phyloP scores from a whole-genome alignment of 2,113 vertebrate genomes.

The Platysteira castanea region DNA sequence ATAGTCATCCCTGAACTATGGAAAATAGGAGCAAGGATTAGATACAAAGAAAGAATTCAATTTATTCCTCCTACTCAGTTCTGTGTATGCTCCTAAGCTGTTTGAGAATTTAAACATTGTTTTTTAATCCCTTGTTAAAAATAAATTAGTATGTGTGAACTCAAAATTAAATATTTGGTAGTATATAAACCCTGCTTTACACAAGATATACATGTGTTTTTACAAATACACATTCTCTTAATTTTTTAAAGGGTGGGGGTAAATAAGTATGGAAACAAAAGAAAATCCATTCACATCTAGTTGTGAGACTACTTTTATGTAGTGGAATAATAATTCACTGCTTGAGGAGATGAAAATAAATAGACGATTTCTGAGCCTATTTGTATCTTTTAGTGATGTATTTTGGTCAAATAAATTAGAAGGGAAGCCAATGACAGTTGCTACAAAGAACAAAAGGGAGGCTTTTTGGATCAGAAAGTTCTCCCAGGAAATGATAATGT shows the following conservation, averaged over 20 bases:
- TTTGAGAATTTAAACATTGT: not conserved
- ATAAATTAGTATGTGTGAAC: not conserved
- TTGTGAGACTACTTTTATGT: not conserved
- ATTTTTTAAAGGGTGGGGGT: not conserved
- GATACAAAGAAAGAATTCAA: not conserved
- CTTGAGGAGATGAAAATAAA: not conserved
- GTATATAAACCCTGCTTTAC: not conserved
- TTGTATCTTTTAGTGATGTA: not conserved
- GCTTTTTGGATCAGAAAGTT: not conserved
- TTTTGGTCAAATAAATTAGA: not conserved
- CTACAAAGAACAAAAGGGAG: not conserved
- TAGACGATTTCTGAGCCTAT: not conserved
- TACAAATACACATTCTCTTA: not conserved
- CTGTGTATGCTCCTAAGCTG: fast-evolving
- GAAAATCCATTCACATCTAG: not conserved
- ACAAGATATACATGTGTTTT: not conserved
- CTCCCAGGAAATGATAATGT: not conserved
- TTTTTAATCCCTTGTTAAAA: not conserved
- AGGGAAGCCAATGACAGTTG: not conserved
- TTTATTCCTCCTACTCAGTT: not conserved
- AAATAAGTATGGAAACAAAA: not conserved
- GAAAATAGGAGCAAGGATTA: not conserved
- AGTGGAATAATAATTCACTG: not conserved
- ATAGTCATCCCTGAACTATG: not conserved
- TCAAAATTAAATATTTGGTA: not conserved